A percentile compares a stretch with the other conserved stretches of the same genome.
These are phyloP conservation scores for Spisula solida DNA, from an alignment of 2,888 invertebrate genomes.

Conservation along the genomic window DNA sequence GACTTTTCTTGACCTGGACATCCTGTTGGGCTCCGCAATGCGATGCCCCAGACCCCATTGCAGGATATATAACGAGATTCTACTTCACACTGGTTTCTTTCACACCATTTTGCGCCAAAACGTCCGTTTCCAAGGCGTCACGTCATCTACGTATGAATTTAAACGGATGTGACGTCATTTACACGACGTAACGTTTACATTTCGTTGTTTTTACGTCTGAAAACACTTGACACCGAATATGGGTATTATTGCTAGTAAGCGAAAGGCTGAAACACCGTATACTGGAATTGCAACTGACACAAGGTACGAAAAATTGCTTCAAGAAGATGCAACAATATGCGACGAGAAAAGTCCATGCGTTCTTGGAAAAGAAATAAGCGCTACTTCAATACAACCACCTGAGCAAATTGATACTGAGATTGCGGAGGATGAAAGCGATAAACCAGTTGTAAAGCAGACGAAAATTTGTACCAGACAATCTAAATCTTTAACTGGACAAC, in stretches of 20 bases:
- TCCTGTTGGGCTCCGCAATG: neutral
- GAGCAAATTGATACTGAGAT: neutral
- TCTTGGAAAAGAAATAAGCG: neutral
- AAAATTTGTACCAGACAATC: neutral
- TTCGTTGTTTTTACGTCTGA: no score
- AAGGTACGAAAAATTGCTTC: conserved; percentile 39
- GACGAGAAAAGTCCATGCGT: conserved; percentile 18
- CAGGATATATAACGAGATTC: neutral
- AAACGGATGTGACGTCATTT: conserved; percentile 58
- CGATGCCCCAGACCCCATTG: conserved; percentile 51
- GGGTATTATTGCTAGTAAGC: conserved; percentile 41
- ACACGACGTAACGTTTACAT: neutral
- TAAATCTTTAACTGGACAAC: conserved; percentile 40
- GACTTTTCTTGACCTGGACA: neutral
- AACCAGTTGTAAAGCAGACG: neutral
- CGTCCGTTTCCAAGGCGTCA: conserved; percentile 31
- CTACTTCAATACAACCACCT: neutral
- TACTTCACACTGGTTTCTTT: neutral
- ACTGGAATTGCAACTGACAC: neutral
- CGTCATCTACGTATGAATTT: conserved; percentile 35
- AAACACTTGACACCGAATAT: neutral
- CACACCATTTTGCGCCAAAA: conserved; percentile 40
- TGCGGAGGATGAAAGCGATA: neutral
- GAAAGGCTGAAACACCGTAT: neutral
- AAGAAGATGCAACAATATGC: conserved; percentile 13